phyloP scores from a whole-genome alignment of 2,113 vertebrate species.

The Neodontobutis hainanensis region DNA sequence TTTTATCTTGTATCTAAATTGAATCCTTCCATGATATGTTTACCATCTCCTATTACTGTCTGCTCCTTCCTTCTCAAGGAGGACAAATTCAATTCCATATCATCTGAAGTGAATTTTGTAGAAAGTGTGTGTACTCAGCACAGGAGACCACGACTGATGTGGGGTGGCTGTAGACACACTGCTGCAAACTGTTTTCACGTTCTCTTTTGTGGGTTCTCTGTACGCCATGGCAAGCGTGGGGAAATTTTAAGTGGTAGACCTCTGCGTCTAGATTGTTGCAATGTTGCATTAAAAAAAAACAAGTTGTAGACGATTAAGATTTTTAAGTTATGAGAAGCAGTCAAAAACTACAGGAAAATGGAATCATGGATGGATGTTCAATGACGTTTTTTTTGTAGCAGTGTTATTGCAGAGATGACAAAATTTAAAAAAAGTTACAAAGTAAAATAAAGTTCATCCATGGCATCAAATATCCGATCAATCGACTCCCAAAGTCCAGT shows the following conservation, averaged over 20 bases:
- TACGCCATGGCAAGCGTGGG: slow-evolving; percentile 11
- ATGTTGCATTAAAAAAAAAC: neutral
- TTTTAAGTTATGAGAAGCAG: too few species aligned
- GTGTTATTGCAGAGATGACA: too few species aligned
- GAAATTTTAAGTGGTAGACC: slow-evolving; percentile 6
- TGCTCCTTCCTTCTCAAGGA: neutral
- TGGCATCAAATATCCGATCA: neutral
- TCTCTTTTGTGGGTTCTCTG: slow-evolving; percentile 7
- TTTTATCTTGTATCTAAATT: neutral
- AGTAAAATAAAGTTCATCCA: neutral
- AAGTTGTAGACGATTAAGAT: too few species aligned
- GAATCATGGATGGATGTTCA: too few species aligned
- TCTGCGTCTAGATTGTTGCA: neutral
- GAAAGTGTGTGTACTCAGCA: slow-evolving; percentile 15
- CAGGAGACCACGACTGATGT: slow-evolving; percentile 17
- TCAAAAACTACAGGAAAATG: too few species aligned
- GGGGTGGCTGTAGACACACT: slow-evolving; percentile 5
- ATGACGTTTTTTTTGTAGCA: too few species aligned
- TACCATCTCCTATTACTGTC: neutral
- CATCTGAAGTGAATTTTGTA: slow-evolving; percentile 54
- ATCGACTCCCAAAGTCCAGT: too few species aligned
- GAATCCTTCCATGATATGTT: slow-evolving; percentile 26
- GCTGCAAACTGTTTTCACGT: slow-evolving; percentile 15
- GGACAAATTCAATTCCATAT: slow-evolving; percentile 45
- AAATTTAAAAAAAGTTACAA: too few species aligned